Evolutionary conservation across 2,113 vertebrate species (phyloP).

Genomic region (Megaceryle torquata): DNA sequence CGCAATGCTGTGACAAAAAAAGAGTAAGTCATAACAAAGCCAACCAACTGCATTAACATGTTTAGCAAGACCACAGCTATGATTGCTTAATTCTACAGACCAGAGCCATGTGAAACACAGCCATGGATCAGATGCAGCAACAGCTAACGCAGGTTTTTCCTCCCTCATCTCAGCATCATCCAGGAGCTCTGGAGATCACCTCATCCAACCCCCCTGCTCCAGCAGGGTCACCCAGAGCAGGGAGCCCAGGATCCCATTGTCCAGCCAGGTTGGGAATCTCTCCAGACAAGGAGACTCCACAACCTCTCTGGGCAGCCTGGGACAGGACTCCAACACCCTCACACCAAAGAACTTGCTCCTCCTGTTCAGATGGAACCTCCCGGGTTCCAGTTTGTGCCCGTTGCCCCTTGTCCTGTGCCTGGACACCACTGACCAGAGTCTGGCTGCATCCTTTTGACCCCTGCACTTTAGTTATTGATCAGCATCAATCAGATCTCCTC

Average conservation of each 20-base stretch:
- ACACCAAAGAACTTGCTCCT: not conserved
- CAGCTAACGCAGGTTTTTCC: not conserved
- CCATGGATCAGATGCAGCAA: not conserved
- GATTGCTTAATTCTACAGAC: not conserved
- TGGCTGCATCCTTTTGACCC: not conserved
- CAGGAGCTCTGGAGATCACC: not conserved
- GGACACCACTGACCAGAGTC: not conserved
- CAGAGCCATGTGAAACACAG: not conserved
- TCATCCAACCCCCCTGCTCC: not conserved
- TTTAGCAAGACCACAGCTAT: slow-evolving; percentile 34
- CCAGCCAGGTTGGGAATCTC: not conserved
- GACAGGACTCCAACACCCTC: not conserved
- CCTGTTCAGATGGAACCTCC: not conserved
- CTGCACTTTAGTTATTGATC: not conserved
- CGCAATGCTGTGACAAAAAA: slow-evolving; percentile 56
- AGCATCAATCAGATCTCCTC: not conserved
- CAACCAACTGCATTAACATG: slow-evolving; percentile 24
- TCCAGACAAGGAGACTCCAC: not conserved
- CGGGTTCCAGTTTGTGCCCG: not conserved
- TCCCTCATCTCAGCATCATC: not conserved
- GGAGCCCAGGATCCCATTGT: not conserved
- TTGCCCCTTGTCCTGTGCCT: not conserved
- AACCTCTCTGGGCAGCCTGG: not conserved
- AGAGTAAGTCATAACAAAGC: slow-evolving; percentile 47
- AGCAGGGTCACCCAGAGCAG: not conserved